Conservation (phyloP, 2,888 invertebrate species). For the Pantelozetes paolii region DNA sequence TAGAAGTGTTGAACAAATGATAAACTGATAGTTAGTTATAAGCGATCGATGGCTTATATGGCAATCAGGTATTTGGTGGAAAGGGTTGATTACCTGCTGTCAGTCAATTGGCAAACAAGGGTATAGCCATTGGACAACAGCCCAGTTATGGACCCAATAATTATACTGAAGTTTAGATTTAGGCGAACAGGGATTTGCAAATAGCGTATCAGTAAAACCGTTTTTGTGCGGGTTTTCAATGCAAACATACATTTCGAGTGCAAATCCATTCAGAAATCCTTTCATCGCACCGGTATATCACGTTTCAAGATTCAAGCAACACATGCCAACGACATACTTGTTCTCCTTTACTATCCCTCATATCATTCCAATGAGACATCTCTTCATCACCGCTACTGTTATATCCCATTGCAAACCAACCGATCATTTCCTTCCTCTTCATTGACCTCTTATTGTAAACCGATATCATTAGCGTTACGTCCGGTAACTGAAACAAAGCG, state of each 20-base stretch:
- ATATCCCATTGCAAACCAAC: conserved; percentile 89
- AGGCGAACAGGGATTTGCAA: conserved; percentile 35
- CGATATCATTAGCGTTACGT: conserved; percentile 88
- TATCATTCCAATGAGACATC: conserved; percentile 85
- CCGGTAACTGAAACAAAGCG: conserved; percentile 86
- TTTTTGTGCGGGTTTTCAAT: conserved; percentile 32
- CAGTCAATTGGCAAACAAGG: not conserved
- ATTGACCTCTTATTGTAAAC: conserved; percentile 87
- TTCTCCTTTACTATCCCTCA: conserved; percentile 76
- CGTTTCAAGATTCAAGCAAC: conserved; percentile 60
- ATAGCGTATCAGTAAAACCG: conserved; percentile 20
- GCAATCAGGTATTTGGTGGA: conserved; percentile 36
- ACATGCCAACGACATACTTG: conserved; percentile 93
- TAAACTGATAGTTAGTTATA: conserved; percentile 3
- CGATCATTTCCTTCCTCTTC: conserved; percentile 92
- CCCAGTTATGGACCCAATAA: conserved; percentile 28
- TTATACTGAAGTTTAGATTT: conserved; percentile 7
- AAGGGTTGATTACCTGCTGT: conserved; percentile 30
- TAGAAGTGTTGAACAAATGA: not conserved
- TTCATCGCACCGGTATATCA: not conserved
- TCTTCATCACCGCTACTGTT: conserved; percentile 89
- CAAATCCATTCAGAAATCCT: conserved; percentile 29
- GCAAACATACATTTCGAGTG: conserved; percentile 19
- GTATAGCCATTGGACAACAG: not conserved
- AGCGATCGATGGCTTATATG: conserved; percentile 14